These are phyloP conservation scores for Bambusicola thoracicus DNA, from an alignment of 2,113 vertebrate genomes.

Conservation along the genomic window DNA sequence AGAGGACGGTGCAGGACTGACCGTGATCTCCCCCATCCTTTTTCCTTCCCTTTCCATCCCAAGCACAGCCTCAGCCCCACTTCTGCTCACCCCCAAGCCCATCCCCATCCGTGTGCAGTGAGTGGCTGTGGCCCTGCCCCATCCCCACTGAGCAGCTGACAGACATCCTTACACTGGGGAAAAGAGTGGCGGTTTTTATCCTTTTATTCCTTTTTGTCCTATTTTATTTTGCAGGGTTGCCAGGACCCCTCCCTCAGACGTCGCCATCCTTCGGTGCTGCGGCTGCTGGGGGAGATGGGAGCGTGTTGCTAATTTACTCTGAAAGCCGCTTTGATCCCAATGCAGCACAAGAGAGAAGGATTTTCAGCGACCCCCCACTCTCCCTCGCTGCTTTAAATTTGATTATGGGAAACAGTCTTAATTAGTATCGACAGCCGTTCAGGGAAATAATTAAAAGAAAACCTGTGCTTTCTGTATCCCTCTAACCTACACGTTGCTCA, in stretches of 20 bases:
- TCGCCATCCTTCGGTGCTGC: too few species aligned
- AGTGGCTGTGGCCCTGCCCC: neutral
- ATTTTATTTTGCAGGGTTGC: too few species aligned
- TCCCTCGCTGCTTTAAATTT: constrained; percentile 22
- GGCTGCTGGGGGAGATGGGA: too few species aligned
- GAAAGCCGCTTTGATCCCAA: neutral
- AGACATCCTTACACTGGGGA: neutral
- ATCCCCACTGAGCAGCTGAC: neutral
- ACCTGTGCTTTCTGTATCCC: neutral
- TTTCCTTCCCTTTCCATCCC: neutral
- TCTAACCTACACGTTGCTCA: neutral
- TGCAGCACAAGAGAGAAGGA: neutral
- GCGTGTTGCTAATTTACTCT: too few species aligned
- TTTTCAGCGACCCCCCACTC: neutral
- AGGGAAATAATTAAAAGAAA: constrained; percentile 27
- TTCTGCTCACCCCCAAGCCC: neutral
- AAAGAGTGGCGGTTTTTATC: too few species aligned
- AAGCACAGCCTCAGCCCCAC: neutral
- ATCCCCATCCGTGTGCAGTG: neutral
- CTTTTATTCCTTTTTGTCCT: too few species aligned
- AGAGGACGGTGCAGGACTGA: too few species aligned
- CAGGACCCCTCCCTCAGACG: too few species aligned
- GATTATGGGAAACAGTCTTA: constrained; percentile 48
- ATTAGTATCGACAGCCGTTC: constrained; percentile 47
- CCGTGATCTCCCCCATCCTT: neutral